Evolutionary conservation across 2,888 invertebrate species (phyloP).

Genomic region (Girardia tigrina): DNA sequence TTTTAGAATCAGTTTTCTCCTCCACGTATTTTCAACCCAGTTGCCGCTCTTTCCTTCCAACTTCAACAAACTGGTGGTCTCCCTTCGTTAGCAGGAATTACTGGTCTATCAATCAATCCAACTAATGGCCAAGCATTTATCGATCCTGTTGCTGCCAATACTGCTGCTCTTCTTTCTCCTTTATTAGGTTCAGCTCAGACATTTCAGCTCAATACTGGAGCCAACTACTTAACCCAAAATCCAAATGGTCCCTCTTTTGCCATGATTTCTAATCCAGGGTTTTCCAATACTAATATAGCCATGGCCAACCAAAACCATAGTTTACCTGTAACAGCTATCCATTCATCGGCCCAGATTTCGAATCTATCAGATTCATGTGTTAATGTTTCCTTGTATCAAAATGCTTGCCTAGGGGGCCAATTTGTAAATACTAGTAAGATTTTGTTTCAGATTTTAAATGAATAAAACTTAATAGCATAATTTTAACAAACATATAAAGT

Average conservation of each 20-base stretch:
- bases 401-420: conserved; percentile 23
- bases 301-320: conserved; percentile 12
- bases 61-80: conserved; percentile 30
- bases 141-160: conserved; percentile 19
- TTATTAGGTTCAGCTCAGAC: neutral
- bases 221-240: conserved; percentile 14
- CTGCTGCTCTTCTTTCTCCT: conserved; percentile 14
- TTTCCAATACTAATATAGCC: neutral
- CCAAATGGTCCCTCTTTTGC: conserved; percentile 10
- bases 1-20: conserved; percentile 24
- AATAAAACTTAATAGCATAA: too few relatives aligned
- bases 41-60: conserved; percentile 36
- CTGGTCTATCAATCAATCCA: neutral
- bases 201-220: conserved; percentile 1
- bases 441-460: too few relatives aligned
- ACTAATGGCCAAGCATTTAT: conserved; percentile 8
- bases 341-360: conserved; percentile 14
- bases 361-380: conserved; percentile 2
- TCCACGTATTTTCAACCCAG: conserved; percentile 36
- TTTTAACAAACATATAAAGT: too few relatives aligned
- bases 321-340: neutral
- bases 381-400: conserved; percentile 9
- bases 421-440: conserved; percentile 14
- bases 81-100: neutral
- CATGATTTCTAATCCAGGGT: neutral